phyloP scores from a whole-genome alignment of 2,113 vertebrate genomes.

The Blennius ocellaris region DNA sequence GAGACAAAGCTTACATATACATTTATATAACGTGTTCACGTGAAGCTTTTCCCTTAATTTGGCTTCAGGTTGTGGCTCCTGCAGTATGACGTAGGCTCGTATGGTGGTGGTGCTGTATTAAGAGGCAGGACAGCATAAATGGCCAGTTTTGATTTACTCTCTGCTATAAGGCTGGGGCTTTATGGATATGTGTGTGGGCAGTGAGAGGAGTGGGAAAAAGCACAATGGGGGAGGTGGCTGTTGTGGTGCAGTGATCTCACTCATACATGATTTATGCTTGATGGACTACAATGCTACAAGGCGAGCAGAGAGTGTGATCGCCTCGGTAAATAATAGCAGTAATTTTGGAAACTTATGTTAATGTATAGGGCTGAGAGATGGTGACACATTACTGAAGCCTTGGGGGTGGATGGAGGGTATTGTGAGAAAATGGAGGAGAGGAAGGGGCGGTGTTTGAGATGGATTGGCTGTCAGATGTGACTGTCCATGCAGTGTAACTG shows the following conservation, averaged over 20 bases:
- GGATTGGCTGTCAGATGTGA: slow-evolving; percentile 56
- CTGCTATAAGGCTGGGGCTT: slow-evolving; percentile 45
- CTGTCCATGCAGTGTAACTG: slow-evolving; percentile 43
- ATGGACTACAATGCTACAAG: slow-evolving; percentile 56
- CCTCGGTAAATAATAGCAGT: slow-evolving; percentile 63
- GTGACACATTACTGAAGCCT: slow-evolving; percentile 22
- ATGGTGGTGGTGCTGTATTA: slow-evolving; percentile 1
- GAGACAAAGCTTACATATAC: not conserved
- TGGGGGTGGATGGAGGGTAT: not conserved
- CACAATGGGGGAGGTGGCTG: slow-evolving; percentile 31
- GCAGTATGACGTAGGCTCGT: slow-evolving; percentile 1
- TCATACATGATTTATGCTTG: slow-evolving; percentile 74
- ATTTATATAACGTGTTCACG: not conserved
- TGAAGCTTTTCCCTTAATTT: not conserved
- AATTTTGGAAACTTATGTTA: slow-evolving; percentile 41
- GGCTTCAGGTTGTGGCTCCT: slow-evolving; percentile 11
- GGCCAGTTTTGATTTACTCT: slow-evolving; percentile 34
- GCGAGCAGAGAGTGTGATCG: slow-evolving; percentile 14
- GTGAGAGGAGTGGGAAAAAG: slow-evolving; percentile 4
- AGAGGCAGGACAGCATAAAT: slow-evolving; percentile 18
- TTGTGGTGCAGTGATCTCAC: slow-evolving; percentile 75
- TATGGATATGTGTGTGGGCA: slow-evolving; percentile 29
- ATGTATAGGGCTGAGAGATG: slow-evolving; percentile 29
- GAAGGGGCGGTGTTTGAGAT: slow-evolving; percentile 38
- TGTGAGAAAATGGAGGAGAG: not conserved